These are phyloP conservation scores for Caenorhabditis wallacei DNA, from an alignment of 2,888 invertebrate genomes.

Conservation along the genomic window DNA sequence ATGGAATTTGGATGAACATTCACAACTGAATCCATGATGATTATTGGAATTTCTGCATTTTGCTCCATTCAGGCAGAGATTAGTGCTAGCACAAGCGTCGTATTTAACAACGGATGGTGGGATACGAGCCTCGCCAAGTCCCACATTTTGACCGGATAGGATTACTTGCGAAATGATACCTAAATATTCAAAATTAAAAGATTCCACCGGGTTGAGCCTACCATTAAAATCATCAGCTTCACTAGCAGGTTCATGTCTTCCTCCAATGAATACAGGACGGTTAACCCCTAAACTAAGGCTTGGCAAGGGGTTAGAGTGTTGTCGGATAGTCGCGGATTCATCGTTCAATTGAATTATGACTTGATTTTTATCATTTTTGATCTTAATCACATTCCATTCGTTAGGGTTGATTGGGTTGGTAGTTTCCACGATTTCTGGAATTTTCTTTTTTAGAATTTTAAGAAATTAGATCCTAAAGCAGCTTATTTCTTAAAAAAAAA, in stretches of 20 bases:
- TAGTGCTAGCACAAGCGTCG: conserved; percentile 57
- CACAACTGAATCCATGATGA: conserved; percentile 74
- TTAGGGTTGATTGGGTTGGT: conserved; percentile 56
- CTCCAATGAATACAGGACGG: conserved; percentile 60
- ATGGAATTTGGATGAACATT: conserved; percentile 69
- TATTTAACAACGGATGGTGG: conserved; percentile 53
- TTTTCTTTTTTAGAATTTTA: no score
- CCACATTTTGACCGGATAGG: conserved; percentile 70
- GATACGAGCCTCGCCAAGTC: conserved; percentile 66
- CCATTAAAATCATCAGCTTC: conserved; percentile 57
- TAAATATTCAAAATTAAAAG: conserved; percentile 6
- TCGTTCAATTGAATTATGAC: conserved; percentile 65
- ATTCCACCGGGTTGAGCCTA: no score
- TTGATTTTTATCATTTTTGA: conserved; percentile 66
- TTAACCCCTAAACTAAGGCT: conserved; percentile 40
- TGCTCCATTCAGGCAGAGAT: conserved; percentile 73
- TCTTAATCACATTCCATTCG: conserved; percentile 75
- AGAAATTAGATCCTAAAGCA: no score
- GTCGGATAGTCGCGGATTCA: conserved; percentile 39
- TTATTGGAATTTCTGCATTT: conserved; percentile 72
- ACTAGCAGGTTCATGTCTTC: conserved; percentile 36
- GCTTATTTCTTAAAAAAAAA: not conserved
- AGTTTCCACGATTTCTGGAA: conserved; percentile 64
- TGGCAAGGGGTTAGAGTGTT: conserved; percentile 44
- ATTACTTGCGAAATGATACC: conserved; percentile 75